phyloP scores from a whole-genome alignment of 2,888 invertebrate species.

The Pemphredon lugubris region DNA sequence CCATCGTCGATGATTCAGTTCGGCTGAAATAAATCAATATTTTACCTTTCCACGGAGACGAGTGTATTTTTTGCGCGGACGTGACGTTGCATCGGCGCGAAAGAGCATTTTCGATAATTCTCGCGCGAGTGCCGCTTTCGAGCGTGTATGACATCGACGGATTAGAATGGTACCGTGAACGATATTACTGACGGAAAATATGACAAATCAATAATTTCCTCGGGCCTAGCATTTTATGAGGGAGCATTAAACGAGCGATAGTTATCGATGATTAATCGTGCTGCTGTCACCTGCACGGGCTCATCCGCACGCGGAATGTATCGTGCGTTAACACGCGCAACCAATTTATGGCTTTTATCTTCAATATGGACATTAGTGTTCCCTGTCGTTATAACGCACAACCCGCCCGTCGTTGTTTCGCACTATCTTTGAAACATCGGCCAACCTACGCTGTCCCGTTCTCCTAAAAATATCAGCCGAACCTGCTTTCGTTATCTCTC shows the following conservation, averaged over 20 bases:
- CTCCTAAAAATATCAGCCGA: not conserved
- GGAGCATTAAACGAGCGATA: slow-evolving; percentile 65
- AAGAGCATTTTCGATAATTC: slow-evolving; percentile 44
- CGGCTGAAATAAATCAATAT: too few species aligned
- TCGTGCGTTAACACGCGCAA: slow-evolving; percentile 48
- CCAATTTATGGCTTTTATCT: slow-evolving; percentile 48
- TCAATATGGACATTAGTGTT: slow-evolving; percentile 11
- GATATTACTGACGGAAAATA: slow-evolving; percentile 68
- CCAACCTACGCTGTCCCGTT: too few species aligned
- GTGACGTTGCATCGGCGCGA: not conserved
- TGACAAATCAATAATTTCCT: slow-evolving; percentile 72
- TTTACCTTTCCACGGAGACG: too few species aligned
- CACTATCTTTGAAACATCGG: slow-evolving; percentile 29
- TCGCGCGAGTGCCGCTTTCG: slow-evolving; percentile 33
- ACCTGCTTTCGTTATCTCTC: not conserved
- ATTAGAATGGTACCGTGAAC: slow-evolving; percentile 61
- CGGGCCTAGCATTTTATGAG: slow-evolving; percentile 70
- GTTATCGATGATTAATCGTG: slow-evolving; percentile 71
- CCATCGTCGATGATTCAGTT: too few species aligned
- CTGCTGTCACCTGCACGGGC: slow-evolving; percentile 57
- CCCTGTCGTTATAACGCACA: slow-evolving; percentile 13
- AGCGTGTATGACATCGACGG: slow-evolving; percentile 49
- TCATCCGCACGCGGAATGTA: slow-evolving; percentile 43
- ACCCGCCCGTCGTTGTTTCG: slow-evolving; percentile 16
- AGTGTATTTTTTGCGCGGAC: too few species aligned